Conservation (phyloP, 2,797 vertebrate species). For the Threskiornis aethiopicus region DNA sequence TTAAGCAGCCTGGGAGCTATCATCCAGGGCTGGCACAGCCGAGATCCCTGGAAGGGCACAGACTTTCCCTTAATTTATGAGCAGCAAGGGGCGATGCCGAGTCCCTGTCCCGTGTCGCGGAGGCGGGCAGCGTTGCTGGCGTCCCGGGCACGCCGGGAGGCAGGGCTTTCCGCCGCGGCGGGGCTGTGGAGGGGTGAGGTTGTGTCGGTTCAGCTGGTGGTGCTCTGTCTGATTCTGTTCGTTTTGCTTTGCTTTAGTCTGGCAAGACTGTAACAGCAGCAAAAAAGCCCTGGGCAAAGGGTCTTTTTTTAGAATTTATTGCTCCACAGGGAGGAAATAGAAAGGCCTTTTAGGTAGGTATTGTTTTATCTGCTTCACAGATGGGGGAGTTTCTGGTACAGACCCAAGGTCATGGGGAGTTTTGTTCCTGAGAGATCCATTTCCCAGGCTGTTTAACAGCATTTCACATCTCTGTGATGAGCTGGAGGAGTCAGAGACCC, state of each 20-base stretch:
- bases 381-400: slow-evolving; percentile 9
- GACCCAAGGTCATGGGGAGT: not conserved
- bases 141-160: not conserved
- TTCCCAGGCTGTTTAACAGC: not conserved
- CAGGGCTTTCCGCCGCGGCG: not conserved
- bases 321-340: not conserved
- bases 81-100: not conserved
- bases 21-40: not conserved
- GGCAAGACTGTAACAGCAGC: not conserved
- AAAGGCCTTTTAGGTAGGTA: slow-evolving; percentile 32
- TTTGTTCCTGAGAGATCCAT: not conserved
- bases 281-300: not conserved
- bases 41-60: not conserved
- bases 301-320: slow-evolving; percentile 7
- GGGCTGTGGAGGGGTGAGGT: not conserved
- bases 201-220: not conserved
- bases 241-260: not conserved
- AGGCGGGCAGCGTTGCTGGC: not conserved
- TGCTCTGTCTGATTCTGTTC: not conserved
- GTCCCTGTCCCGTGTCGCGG: not conserved
- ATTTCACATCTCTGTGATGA: not conserved
- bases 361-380: slow-evolving; percentile 47
- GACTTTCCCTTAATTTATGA: not conserved
- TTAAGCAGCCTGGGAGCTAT: not conserved
- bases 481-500: not conserved